Evolutionary conservation across 2,113 vertebrate species (phyloP).

Genomic region (Podarcis cretensis): DNA sequence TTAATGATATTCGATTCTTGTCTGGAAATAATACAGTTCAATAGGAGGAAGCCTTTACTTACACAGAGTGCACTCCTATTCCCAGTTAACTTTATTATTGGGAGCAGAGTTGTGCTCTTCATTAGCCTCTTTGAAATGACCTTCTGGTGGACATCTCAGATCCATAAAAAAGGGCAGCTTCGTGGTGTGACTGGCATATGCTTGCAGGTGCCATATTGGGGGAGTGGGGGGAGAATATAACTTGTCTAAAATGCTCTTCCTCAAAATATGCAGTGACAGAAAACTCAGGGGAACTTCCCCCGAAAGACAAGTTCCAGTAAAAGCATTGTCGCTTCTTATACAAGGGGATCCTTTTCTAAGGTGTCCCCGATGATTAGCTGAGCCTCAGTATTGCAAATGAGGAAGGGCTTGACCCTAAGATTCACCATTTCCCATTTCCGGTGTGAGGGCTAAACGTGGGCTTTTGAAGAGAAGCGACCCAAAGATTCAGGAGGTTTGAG

Average conservation of each 20-base stretch:
- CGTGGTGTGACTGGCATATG: constrained; percentile 32
- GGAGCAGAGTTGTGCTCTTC: constrained; percentile 54
- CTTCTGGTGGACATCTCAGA: constrained; percentile 53
- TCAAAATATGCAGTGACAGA: neutral
- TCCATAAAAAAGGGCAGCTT: constrained; percentile 51
- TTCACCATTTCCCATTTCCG: neutral
- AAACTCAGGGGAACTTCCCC: constrained; percentile 1
- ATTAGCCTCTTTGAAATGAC: constrained; percentile 67
- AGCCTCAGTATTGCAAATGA: neutral
- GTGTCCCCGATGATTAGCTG: neutral
- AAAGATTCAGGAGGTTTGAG: neutral
- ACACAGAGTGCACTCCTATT: constrained; percentile 17
- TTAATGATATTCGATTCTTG: constrained; percentile 68
- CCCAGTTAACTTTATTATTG: constrained; percentile 42
- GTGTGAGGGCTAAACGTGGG: neutral
- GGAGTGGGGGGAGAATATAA: constrained; percentile 31
- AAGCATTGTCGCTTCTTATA: neutral
- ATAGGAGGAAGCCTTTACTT: constrained; percentile 70
- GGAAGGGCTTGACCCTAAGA: neutral
- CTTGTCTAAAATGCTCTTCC: constrained; percentile 8
- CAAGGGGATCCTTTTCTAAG: neutral
- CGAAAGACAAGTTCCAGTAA: neutral
- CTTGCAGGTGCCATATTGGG: neutral
- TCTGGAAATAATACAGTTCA: constrained; percentile 70
- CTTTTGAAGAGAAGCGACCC: neutral